Evolutionary conservation across 2,888 invertebrate species (phyloP).

Genomic region (Protophormia terraenovae): DNA sequence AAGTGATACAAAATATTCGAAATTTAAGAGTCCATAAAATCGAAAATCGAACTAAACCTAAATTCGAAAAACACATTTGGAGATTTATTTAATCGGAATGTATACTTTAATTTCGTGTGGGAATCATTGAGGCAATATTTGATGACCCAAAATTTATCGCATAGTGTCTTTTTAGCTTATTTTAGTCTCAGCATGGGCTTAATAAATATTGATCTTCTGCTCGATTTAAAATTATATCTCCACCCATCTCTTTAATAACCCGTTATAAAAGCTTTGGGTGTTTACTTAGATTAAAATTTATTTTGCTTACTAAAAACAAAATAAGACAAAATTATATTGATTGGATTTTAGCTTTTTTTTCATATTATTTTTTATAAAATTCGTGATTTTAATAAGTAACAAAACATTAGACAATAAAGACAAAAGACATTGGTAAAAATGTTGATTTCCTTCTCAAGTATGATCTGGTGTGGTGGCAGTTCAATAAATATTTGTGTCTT

Average conservation of each 20-base stretch:
- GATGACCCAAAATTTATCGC: no score
- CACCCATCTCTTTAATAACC: background rate
- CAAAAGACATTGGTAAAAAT: slow-evolving; percentile 69
- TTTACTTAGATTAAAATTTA: background rate
- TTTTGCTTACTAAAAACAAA: slow-evolving; percentile 8
- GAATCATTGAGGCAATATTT: no score
- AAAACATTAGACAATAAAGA: slow-evolving; percentile 6
- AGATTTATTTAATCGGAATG: no score
- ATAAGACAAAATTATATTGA: slow-evolving; percentile 33
- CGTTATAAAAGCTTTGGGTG: slow-evolving; percentile 18
- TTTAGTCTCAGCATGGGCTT: no score
- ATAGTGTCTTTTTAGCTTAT: no score
- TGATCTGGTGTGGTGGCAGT: slow-evolving; percentile 51
- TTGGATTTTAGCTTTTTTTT: slow-evolving; percentile 48
- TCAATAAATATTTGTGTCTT: slow-evolving; percentile 65
- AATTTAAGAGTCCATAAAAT: no score
- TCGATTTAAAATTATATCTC: background rate
- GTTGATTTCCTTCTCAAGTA: slow-evolving; percentile 69
- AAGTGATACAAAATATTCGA: no score
- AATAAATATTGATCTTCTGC: no score
- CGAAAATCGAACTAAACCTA: no score
- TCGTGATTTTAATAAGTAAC: slow-evolving; percentile 58
- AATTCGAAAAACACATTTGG: no score
- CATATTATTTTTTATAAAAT: slow-evolving; percentile 35
- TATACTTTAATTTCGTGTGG: no score